Evolutionary conservation across 1,140 invertebrate species (phyloP), one percentile per base, ranked within the genome.

Genomic region (Drosophila triauraria): DNA sequence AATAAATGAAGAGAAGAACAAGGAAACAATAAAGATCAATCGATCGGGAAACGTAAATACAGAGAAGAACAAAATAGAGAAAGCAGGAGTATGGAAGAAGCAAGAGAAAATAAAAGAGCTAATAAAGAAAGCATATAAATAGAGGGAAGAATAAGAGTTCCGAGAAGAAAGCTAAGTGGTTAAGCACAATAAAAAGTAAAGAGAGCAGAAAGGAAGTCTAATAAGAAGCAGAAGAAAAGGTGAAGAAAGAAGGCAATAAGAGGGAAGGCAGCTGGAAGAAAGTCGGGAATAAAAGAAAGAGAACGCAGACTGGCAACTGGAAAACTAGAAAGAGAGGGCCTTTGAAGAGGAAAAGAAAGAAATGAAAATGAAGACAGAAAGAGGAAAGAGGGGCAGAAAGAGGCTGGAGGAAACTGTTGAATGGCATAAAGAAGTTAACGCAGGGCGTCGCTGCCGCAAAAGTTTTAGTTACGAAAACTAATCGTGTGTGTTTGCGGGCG

Each of bases 401-500:
- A n/a, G n/a, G n/a, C n/a, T n/a, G n/a, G n/a, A n/a, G n/a, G n/a
- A n/a, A n/a, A n/a, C n/a, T n/a, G n/a, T n/a, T n/a, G n/a, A n/a
- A n/a, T n/a, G n/a, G n/a, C n/a, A n/a, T n/a, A n/a, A n/a, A n/a
- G n/a, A n/a, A n/a, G n/a, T n/a, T n/a, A n/a, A n/a, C n/a, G 51
- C 25, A 46, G 57, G 23, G 20, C 61, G 75, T 23, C 50, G 40
- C 43, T 40, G 54, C 53, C 56, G 50, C 32, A 72, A 75, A 77
- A 87, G 68, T 69, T 71, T 69, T 72, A 74, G 70, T 74, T 63
- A 63, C 58, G 58, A 72, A 61, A 74, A 74, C 70, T 74, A 72
- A 72, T 74, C 70, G 67, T 60, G 46, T 72, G 53, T 60, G 54
- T 61, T 23, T 35, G 42, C 13, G 53, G 25, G 35, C 20, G 53